These are phyloP conservation scores for Cerastis leucographa DNA, from an alignment of 2,888 invertebrate species.

Conservation along the genomic window DNA sequence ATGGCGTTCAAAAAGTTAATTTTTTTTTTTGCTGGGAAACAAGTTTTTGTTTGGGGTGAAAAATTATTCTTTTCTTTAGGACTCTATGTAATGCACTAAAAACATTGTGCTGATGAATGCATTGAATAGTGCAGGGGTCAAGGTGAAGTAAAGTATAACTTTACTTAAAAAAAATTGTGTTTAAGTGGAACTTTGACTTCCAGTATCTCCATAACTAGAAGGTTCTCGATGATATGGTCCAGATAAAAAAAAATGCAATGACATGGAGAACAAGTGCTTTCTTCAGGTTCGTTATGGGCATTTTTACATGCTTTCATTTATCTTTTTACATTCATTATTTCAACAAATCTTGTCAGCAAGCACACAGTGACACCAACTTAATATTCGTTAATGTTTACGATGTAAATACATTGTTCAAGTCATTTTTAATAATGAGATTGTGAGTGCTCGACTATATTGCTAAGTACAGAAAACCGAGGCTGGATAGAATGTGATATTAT, in stretches of 20 bases:
- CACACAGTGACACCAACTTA: background rate
- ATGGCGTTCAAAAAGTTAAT: too few species aligned
- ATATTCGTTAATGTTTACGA: background rate
- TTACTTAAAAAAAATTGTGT: background rate
- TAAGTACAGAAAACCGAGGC: constrained; percentile 22
- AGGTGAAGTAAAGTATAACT: background rate
- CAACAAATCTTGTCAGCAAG: background rate
- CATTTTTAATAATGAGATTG: background rate
- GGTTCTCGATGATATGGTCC: background rate
- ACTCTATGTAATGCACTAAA: background rate
- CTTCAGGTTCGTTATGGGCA: background rate
- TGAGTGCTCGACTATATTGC: constrained; percentile 51
- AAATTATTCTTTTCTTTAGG: background rate
- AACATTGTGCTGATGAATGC: background rate
- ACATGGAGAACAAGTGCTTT: background rate
- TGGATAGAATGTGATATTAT: constrained; percentile 34
- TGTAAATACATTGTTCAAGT: background rate
- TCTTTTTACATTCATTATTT: background rate
- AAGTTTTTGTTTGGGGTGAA: background rate
- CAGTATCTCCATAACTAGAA: background rate
- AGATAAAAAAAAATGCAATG: background rate
- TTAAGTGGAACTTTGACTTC: background rate
- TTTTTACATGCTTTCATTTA: background rate
- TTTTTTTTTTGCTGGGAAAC: too few species aligned
- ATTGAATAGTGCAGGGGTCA: background rate